Base-by-base conservation (phyloP, 2,113 vertebrate species). In the Indri indri region DNA sequence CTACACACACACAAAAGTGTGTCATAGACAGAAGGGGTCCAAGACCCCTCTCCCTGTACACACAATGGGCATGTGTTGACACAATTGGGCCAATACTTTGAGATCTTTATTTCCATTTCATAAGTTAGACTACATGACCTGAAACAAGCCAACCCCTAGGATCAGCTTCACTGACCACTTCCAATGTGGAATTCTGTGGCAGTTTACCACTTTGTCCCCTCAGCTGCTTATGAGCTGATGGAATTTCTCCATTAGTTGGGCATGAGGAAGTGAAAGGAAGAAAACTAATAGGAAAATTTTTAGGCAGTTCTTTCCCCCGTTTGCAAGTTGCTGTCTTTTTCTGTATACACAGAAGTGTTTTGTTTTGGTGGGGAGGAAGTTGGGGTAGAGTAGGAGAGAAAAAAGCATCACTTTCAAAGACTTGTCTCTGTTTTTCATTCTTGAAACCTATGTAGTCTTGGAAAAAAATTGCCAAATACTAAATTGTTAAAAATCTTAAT, bases 1-100 rank as follows among this genome's bases (percentile, higher is more conserved):
- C 20, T 70, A 81, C 25, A 61, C 1, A 18, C 47, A 86, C 84
- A 71, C 61, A 27, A 4, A 40, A 79, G 45, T 22, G 9, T 6
- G 1, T 63, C 54, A 73, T 2, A 73, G 12, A 50, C 10, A 65
- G 47, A 77, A 63, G 13, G 59, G 34, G 25, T 61, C 8, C 7
- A 16, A 66, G 47, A 42, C 20, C 11, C 1, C 32, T 37, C 16
- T 61, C 14, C 7, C 3, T 68, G 5, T 0, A 4, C 1, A 17
- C 1, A 32, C 0, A 2, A 11, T 45, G 16, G 30, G 57, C 23
- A 6, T 52, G 10, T 40, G 8, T 57, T 45, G 59, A 61, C 9
- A 27, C 2, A 57, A 27, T 2, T 47, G 9, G 34, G 9, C 73
- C 34, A 30, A 8, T 25, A 10, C 12, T 2, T 70, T 45, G 34